Base-by-base conservation (phyloP, 1,140 invertebrate species). In the Tetraneura akinire region DNA sequence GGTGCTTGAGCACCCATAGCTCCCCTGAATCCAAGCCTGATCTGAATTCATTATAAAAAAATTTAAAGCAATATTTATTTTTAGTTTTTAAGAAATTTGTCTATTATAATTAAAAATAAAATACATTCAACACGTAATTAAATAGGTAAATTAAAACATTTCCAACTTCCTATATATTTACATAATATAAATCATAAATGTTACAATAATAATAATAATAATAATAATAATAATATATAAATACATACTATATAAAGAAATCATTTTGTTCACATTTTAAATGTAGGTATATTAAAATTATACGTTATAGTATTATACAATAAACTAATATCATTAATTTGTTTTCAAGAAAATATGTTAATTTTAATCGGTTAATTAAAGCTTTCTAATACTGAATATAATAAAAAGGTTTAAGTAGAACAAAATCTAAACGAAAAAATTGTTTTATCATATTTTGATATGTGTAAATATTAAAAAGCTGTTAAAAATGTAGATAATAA, bases 391-490 rank as follows among this genome's bases (percentile, higher is more conserved):
- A 78, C 53, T 60, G 74, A 57, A 47, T 78, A 62, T 45, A 14
- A 76, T 55, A 76, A 76, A 78, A 78, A 47, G 29, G 51, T 71
- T 78, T 78, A 78, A 78, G 74, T 78, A 78, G 74, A 78, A 78
- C 57, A 60, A 78, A 78, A 62, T 62, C 45, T 60, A 78, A 62
- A 78, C 13, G 3, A 60, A 37, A 78, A 51, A 78, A 76, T 45
- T 76, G 60, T 53, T 78, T 55, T 47, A 78, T 60, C 42, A 26
- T 37, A 37, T 37, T 51, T 62, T 78, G 74, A 78, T 78, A 78
- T 78, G 74, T 78, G 74, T 78, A 76, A 76, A 62, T 42, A 76
- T 76, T 60, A 62, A 76, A 76, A 78, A 78, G 74, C 55, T 78
- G 74, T 78, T 62, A 78, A 45, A 76, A 78, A 60, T 55, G 23